Evolutionary conservation across 1,140 invertebrate genomes (phyloP).

Genomic region (Cotesia typhae): DNA sequence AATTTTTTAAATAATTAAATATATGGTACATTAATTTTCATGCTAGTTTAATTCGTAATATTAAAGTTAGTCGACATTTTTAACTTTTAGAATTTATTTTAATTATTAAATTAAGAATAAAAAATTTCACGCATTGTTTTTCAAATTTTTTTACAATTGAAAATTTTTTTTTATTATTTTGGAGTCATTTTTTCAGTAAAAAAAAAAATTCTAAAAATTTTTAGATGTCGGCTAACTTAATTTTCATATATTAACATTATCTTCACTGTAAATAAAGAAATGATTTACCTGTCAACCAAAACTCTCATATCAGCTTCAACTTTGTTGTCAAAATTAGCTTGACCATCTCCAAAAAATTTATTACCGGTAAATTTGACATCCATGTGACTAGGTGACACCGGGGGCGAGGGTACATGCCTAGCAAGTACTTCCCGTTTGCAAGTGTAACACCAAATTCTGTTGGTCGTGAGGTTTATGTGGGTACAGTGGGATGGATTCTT

Average conservation of each 20-base stretch:
- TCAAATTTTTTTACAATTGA: too few species aligned
- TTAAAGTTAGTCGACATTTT: too few species aligned
- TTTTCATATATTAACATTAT: too few species aligned
- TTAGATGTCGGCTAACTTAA: background rate
- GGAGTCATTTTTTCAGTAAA: background rate
- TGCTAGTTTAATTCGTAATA: too few species aligned
- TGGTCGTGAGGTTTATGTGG: conserved; percentile 84
- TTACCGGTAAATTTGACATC: conserved; percentile 50
- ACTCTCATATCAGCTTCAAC: conserved; percentile 43
- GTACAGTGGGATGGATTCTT: conserved; percentile 77
- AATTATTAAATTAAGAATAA: too few species aligned
- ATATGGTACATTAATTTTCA: too few species aligned
- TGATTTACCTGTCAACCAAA: conserved; percentile 34
- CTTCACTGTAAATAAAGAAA: background rate
- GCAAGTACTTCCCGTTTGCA: conserved; percentile 80
- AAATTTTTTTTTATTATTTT: background rate
- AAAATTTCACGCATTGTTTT: too few species aligned
- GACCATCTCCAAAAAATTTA: conserved; percentile 51
- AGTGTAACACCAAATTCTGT: conserved; percentile 85
- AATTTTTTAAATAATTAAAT: too few species aligned
- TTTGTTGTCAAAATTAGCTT: conserved; percentile 52
- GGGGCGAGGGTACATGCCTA: conserved; percentile 50
- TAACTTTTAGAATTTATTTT: too few species aligned
- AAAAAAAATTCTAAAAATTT: background rate
- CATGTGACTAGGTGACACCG: conserved; percentile 57